phyloP scores from a whole-genome alignment of 2,113 vertebrate genomes.

The Engystomops pustulosus region DNA sequence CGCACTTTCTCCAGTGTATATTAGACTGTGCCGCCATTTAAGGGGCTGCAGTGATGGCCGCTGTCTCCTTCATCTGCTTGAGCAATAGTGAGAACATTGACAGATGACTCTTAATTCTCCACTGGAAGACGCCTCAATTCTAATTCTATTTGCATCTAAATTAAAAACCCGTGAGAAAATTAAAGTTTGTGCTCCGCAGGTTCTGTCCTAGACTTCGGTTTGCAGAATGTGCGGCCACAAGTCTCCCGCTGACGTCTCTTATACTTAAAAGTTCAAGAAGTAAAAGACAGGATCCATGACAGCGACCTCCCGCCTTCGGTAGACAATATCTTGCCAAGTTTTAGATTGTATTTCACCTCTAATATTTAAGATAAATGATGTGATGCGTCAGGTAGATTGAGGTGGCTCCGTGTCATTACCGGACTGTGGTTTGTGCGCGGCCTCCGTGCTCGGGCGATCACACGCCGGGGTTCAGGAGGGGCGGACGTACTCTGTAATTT shows the following conservation, averaged over 20 bases:
- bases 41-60: background rate
- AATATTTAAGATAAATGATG: conserved; percentile 84
- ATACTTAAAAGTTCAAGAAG: background rate
- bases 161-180: background rate
- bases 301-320: conserved; percentile 69
- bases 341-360: conserved; percentile 83
- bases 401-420: conserved; percentile 75
- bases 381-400: conserved; percentile 77
- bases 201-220: background rate
- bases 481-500: conserved; percentile 74
- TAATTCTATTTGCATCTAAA: conserved; percentile 10
- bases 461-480: conserved; percentile 72
- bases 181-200: background rate
- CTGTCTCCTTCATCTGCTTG: conserved; percentile 1
- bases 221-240: background rate
- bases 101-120: conserved; percentile 8
- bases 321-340: conserved; percentile 78
- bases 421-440: conserved; percentile 69
- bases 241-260: background rate
- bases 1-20: background rate
- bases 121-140: background rate
- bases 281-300: background rate
- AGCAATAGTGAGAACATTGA: conserved; percentile 1
- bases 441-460: conserved; percentile 72
- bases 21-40: background rate